Percentiles rank a stretch among this genome's conserved stretches.
Evolutionary conservation across 2,113 vertebrate species (phyloP).

Genomic region (Orycteropus afer): DNA sequence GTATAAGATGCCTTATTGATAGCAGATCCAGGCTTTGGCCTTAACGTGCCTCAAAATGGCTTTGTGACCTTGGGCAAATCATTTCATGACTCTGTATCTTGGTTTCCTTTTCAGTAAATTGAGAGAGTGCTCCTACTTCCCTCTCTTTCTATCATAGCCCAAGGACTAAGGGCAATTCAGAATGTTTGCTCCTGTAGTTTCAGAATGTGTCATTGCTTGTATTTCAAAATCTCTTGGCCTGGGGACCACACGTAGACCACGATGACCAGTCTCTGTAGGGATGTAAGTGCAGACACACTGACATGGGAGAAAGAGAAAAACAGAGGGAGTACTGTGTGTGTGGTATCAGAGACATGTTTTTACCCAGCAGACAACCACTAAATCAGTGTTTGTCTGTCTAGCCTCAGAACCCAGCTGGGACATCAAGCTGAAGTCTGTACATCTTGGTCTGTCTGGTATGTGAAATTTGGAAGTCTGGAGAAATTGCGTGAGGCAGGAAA

Average conservation of each 20-base stretch:
- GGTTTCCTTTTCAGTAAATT: neutral
- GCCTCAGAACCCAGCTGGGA: neutral
- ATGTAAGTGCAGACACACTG: neutral
- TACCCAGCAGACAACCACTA: neutral
- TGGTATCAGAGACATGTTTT: neutral
- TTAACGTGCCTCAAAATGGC: neutral
- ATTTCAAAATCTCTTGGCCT: neutral
- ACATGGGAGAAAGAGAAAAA: neutral
- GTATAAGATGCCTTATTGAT: neutral
- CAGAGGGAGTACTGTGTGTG: neutral
- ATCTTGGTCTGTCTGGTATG: conserved; percentile 36
- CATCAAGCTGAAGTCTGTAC: neutral
- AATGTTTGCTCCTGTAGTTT: neutral
- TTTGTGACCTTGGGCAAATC: neutral
- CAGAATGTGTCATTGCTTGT: neutral
- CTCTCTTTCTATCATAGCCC: too few species aligned
- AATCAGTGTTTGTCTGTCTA: neutral
- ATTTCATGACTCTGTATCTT: neutral
- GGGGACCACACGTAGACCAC: neutral
- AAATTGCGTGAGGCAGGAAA: neutral
- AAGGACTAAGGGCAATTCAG: neutral
- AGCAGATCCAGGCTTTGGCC: neutral
- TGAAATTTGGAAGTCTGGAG: conserved; percentile 19
- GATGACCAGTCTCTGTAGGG: neutral
- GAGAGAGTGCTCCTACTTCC: neutral